phyloP scores from a whole-genome alignment of 1,140 invertebrate genomes.

The Leptonema lineaticorne region DNA sequence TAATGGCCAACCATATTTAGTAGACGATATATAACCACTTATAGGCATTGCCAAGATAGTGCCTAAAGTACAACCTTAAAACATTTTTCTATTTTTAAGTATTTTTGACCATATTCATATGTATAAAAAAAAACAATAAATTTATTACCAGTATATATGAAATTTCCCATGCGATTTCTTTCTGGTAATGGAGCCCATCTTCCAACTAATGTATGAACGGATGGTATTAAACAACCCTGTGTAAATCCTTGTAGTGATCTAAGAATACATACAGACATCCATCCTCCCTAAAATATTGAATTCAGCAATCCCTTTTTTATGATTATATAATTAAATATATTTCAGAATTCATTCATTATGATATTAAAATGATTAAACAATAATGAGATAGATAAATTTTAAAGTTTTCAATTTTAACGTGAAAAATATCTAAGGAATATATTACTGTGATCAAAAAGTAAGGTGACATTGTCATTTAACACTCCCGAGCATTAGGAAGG shows the following conservation, averaged over 20 bases:
- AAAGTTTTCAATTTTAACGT: no score
- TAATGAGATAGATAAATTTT: no score
- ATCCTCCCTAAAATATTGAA: slow-evolving; percentile 52
- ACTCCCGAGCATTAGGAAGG: no score
- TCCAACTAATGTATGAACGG: slow-evolving; percentile 72
- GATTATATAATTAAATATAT: slow-evolving; percentile 5
- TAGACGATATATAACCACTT: slow-evolving; percentile 18
- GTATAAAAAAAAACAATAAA: no score
- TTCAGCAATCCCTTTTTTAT: no score
- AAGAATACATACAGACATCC: slow-evolving; percentile 58
- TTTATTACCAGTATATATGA: slow-evolving; percentile 48
- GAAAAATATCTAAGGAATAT: no score
- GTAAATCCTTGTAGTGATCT: slow-evolving; percentile 72
- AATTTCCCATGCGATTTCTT: slow-evolving; percentile 45
- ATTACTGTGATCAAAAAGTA: no score
- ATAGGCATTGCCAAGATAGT: slow-evolving; percentile 12
- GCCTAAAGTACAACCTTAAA: slow-evolving; percentile 23
- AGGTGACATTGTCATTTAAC: no score
- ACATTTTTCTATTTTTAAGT: no score
- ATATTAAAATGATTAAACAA: no score
- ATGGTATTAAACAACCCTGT: slow-evolving; percentile 77
- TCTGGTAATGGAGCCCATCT: slow-evolving; percentile 65
- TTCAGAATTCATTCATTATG: no score
- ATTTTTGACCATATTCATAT: no score
- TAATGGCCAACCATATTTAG: slow-evolving; percentile 29